Conservation (phyloP, 1,140 invertebrate species). For the Limonius californicus region DNA sequence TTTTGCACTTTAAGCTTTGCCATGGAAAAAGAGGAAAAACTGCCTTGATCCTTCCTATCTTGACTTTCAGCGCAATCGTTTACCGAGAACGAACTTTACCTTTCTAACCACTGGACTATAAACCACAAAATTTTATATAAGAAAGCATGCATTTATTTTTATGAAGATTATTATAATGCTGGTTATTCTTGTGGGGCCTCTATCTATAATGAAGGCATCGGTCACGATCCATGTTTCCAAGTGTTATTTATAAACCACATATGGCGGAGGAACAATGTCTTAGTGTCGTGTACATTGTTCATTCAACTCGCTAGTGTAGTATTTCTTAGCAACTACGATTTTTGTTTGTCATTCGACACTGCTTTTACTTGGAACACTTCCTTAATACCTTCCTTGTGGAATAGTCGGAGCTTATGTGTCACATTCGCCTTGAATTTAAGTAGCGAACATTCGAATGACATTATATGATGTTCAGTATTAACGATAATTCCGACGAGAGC, state of each 20-base stretch:
- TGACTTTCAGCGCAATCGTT: too few relatives aligned
- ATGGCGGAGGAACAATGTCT: conserved; percentile 21
- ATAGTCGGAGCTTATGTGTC: too few relatives aligned
- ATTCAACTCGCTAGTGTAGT: background rate
- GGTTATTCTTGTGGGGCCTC: conserved; percentile 21
- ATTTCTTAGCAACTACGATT: background rate
- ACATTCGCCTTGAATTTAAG: too few relatives aligned
- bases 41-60: too few relatives aligned
- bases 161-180: conserved; percentile 16
- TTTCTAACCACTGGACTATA: background rate
- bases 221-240: conserved; percentile 18
- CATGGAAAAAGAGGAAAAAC: too few relatives aligned
- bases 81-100: too few relatives aligned
- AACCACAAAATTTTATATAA: background rate
- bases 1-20: too few relatives aligned
- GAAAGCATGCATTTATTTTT: conserved; percentile 7
- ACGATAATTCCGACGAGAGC: too few relatives aligned
- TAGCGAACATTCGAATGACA: too few relatives aligned
- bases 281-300: conserved; percentile 25
- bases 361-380: too few relatives aligned
- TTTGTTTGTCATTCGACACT: background rate
- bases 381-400: too few relatives aligned
- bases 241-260: conserved; percentile 27
- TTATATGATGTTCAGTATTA: too few relatives aligned
- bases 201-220: conserved; percentile 22